Conservation (phyloP, 2,113 vertebrate genomes). For the Pipa parva region DNA sequence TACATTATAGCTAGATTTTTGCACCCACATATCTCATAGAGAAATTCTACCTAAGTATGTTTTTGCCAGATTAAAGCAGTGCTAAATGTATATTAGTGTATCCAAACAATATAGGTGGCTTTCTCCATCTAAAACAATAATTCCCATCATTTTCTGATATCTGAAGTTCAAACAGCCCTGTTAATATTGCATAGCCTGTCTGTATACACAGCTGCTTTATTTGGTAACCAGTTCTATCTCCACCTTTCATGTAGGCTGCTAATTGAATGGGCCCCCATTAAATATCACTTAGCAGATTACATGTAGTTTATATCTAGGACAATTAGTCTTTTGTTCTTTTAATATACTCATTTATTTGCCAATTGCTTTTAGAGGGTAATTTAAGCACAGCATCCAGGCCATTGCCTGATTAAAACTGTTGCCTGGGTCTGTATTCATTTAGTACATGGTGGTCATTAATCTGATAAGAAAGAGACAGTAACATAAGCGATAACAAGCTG, state of each 20-base stretch:
- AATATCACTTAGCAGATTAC: slow-evolving; percentile 34
- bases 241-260: slow-evolving; percentile 11
- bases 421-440: slow-evolving; percentile 23
- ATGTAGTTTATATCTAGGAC: slow-evolving; percentile 25
- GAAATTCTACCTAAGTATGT: too few relatives aligned
- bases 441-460: slow-evolving; percentile 29
- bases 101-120: too few relatives aligned
- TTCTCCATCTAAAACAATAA: too few relatives aligned
- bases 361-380: slow-evolving; percentile 29
- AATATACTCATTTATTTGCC: slow-evolving; percentile 32
- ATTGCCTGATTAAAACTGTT: slow-evolving; percentile 24
- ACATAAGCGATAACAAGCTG: slow-evolving; percentile 10
- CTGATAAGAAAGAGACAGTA: slow-evolving; percentile 16
- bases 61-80: too few relatives aligned
- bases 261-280: slow-evolving; percentile 31
- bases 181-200: too few relatives aligned
- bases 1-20: too few relatives aligned
- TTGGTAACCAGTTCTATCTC: not conserved
- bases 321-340: slow-evolving; percentile 33
- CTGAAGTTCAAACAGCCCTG: too few relatives aligned
- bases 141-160: too few relatives aligned
- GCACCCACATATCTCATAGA: too few relatives aligned
- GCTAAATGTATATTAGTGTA: too few relatives aligned
- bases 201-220: slow-evolving; percentile 6
- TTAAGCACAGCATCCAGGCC: slow-evolving; percentile 4